phyloP scores from a whole-genome alignment of 2,113 vertebrate species.

The Panthera tigris region DNA sequence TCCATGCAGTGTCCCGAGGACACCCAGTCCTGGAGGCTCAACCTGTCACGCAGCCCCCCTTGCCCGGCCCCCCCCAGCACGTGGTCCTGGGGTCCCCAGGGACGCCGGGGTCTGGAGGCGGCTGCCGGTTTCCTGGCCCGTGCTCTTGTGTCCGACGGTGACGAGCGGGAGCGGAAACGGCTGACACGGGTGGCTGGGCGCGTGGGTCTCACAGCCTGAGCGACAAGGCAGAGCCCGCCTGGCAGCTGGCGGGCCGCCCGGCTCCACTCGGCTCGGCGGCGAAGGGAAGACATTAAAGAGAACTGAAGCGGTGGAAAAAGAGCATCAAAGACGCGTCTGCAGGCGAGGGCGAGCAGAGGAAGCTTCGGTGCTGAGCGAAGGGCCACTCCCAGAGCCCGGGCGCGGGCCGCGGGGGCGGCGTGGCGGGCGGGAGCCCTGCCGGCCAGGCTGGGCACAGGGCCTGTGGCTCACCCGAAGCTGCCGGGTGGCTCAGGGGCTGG shows the following conservation, averaged over 20 bases:
- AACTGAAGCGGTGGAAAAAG: slow-evolving; percentile 26
- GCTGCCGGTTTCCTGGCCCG: no score
- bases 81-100: background rate
- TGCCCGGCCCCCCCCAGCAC: background rate
- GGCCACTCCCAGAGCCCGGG: background rate
- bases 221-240: slow-evolving; percentile 2
- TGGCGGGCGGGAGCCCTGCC: accelerated
- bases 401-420: accelerated
- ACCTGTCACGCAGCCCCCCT: background rate
- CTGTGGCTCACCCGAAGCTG: no score
- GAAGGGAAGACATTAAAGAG: slow-evolving; percentile 8
- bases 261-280: background rate
- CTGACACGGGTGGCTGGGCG: background rate
- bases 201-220: background rate
- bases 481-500: no score
- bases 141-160: background rate
- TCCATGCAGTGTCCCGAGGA: no score
- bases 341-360: background rate
- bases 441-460: no score
- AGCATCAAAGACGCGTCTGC: slow-evolving; percentile 8
- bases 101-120: accelerated
- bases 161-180: slow-evolving; percentile 50
- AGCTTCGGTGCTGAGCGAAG: background rate
- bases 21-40: background rate
- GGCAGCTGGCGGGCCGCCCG: background rate